Percentiles rank a stretch among this genome's conserved stretches.
phyloP scores from a whole-genome alignment of 1,140 invertebrate species.

The Drosophila lini region DNA sequence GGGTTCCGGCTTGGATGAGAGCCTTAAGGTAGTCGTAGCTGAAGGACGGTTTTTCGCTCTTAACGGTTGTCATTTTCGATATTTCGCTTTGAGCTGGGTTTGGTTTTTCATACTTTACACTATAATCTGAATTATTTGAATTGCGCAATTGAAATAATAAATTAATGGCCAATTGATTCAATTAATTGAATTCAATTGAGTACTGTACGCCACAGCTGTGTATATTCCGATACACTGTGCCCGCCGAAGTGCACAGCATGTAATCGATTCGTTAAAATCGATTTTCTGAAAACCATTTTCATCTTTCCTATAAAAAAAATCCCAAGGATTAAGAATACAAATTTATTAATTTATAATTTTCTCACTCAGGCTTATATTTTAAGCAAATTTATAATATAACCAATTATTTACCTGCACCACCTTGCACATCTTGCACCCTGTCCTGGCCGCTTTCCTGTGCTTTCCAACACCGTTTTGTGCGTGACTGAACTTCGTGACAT shows the following conservation, averaged over 20 bases:
- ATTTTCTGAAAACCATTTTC: not conserved
- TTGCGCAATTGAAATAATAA: not conserved
- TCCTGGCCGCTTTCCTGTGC: not conserved
- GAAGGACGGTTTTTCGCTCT: not conserved
- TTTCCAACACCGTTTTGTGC: constrained; percentile 72
- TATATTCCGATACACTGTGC: not conserved
- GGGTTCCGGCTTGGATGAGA: constrained; percentile 13
- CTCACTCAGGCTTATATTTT: too few species aligned
- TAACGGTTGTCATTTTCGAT: not conserved
- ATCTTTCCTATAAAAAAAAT: not conserved
- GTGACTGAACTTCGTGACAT: constrained; percentile 75
- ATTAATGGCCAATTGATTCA: too few species aligned
- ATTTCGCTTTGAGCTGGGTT: not conserved
- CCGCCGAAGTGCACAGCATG: not conserved
- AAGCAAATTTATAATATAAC: not conserved
- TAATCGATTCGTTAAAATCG: not conserved
- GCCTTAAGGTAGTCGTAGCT: constrained; percentile 16
- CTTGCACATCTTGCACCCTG: constrained; percentile 1
- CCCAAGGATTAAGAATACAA: too few species aligned
- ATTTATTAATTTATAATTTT: too few species aligned
- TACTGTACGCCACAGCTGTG: not conserved
- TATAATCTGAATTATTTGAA: not conserved
- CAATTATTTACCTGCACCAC: not conserved
- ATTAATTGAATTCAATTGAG: not conserved
- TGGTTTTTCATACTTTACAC: not conserved